Evolutionary conservation across 2,888 invertebrate genomes (phyloP), one percentile per base, ranked within the genome.

Genomic region (Invenusta paracnida): DNA sequence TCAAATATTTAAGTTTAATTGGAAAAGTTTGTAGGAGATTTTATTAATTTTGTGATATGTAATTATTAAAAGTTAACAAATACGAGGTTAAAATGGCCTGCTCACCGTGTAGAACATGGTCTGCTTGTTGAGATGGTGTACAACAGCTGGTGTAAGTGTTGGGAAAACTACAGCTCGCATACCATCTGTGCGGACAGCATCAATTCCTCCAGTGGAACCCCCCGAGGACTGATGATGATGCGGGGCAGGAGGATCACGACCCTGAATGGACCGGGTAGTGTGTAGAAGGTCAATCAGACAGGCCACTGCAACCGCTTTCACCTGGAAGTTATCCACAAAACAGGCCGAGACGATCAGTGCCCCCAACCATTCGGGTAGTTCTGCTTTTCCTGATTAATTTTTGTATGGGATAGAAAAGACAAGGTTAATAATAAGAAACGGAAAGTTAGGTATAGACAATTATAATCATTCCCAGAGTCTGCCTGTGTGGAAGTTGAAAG

Each of bases 231-330:
- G 13, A n/a, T n/a, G n/a, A n/a, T n/a, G n/a, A n/a, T n/a, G n/a
- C n/a, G n/a, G n/a, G n/a, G n/a, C n/a, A n/a, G n/a, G n/a, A n/a
- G n/a, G n/a, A n/a, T n/a, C n/a, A n/a, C n/a, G n/a, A 1, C 84
- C 88, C 85, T 90, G 89, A 13, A 91, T 90, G 89, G 92, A 93
- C 88, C 93, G 93, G 0, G 93, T 93, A 67, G 94, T 89, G n/a
- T 92, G 92, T 86, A 95, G 93, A 30, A 95, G 92, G 90, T 95
- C 95, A 87, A 95, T 92, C 79, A 95, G 91, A 0, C 95, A 94
- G 0, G 94, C 93, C 87, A 95, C 94, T 0, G 94, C 94, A 0
- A 93, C 93, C 83, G 94, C 89, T 87, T 91, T 91, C 28, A 92
- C 88, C 5, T 89, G 88, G 86, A 91, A 93, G 86, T 93, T 91